A percentile compares a stretch with the other conserved stretches of the same genome.
These are phyloP conservation scores for Lagocephalus sceleratus DNA, from an alignment of 2,797 vertebrate species.

Conservation along the genomic window DNA sequence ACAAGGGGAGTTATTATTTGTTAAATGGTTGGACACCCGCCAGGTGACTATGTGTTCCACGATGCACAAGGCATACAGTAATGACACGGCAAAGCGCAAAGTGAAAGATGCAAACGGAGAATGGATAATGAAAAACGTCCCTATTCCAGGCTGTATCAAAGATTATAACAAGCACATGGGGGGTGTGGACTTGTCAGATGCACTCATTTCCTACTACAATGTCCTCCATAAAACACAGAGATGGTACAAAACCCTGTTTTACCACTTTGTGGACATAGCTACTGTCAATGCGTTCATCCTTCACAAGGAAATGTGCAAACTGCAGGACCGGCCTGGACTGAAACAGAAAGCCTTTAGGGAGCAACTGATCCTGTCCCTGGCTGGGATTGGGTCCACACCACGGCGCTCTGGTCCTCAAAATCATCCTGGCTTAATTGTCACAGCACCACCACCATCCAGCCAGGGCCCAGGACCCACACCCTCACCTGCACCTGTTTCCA, in stretches of 20 bases:
- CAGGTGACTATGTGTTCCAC: constrained; percentile 57
- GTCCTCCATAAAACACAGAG: constrained; percentile 62
- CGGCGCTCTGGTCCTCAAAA: constrained; percentile 32
- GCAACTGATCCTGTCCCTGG: constrained; percentile 48
- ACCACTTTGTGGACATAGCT: constrained; percentile 69
- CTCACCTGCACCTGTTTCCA: constrained; percentile 6
- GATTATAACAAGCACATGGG: constrained; percentile 70
- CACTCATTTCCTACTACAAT: constrained; percentile 66
- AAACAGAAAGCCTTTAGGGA: constrained; percentile 57
- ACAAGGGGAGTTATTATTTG: constrained; percentile 42
- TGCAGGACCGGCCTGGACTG: constrained; percentile 26
- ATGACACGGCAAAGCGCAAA: constrained; percentile 31
- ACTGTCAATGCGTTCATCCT: constrained; percentile 66
- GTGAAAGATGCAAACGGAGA: constrained; percentile 31
- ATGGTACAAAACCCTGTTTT: constrained; percentile 72
- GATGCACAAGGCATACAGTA: constrained; percentile 48
- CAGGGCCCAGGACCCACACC: neutral
- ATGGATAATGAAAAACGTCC: constrained; percentile 44
- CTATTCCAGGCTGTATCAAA: constrained; percentile 47
- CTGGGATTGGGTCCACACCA: constrained; percentile 50
- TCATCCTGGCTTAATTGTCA: constrained; percentile 14
- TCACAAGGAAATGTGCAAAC: constrained; percentile 57
- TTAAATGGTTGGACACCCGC: constrained; percentile 55
- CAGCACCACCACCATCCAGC: neutral
- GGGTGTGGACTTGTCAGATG: constrained; percentile 69